Percentiles rank a stretch among this genome's conserved stretches.
Conservation (phyloP, 1,140 invertebrate species). For the Lordiphosa collinella region DNA sequence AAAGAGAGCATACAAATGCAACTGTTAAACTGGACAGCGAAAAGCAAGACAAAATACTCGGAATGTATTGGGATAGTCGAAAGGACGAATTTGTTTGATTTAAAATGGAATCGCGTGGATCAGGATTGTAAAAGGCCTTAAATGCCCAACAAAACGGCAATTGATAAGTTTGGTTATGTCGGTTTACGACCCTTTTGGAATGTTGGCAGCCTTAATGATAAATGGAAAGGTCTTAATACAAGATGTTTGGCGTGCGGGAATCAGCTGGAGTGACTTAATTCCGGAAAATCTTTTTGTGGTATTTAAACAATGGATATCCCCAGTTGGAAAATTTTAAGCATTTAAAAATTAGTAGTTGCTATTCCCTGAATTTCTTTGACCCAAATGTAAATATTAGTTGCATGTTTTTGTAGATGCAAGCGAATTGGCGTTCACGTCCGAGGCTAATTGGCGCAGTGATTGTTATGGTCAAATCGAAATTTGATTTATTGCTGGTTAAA, state of each 20-base stretch:
- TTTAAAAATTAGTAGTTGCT: no score
- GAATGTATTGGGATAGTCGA: background rate
- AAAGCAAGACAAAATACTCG: background rate
- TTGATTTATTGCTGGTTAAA: background rate
- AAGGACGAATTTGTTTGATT: background rate
- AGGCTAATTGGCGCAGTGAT: background rate
- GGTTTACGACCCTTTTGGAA: constrained; percentile 2
- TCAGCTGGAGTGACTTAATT: background rate
- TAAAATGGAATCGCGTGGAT: no score
- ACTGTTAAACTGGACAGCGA: background rate
- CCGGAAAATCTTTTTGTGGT: no score
- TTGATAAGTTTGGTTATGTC: background rate
- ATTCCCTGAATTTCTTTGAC: no score
- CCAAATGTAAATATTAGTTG: no score
- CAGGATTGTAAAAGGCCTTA: no score
- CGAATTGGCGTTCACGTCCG: background rate
- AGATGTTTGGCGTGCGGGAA: constrained; percentile 1
- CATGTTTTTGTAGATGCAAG: no score
- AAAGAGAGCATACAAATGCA: background rate
- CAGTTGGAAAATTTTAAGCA: no score
- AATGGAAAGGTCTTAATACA: constrained; percentile 5
- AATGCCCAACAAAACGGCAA: no score
- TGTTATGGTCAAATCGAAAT: background rate
- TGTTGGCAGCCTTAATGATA: constrained; percentile 6
- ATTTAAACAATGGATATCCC: no score